Percentiles rank a stretch among this genome's conserved stretches.
Conservation (phyloP, 2,888 invertebrate species). For the Drosophila colorata region DNA sequence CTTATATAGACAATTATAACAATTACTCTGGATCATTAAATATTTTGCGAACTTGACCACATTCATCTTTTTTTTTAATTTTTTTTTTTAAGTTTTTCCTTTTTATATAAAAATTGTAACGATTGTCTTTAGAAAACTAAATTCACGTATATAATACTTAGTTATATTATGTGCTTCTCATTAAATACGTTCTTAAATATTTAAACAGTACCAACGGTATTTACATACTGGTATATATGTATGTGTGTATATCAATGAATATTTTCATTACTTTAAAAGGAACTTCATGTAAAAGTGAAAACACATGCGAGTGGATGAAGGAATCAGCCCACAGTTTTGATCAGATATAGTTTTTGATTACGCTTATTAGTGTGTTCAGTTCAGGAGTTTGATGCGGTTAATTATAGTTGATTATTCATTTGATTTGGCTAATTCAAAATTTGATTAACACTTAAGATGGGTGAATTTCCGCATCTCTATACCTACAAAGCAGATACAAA, state of each 20-base stretch:
- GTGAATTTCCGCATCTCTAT: slow-evolving; percentile 5
- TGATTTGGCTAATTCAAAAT: slow-evolving; percentile 22
- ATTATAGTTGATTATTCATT: slow-evolving; percentile 20
- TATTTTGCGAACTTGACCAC: slow-evolving; percentile 16
- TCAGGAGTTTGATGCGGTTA: slow-evolving; percentile 43
- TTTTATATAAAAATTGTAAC: slow-evolving; percentile 72
- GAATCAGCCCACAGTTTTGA: slow-evolving; percentile 40
- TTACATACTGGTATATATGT: slow-evolving; percentile 31
- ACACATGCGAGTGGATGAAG: slow-evolving; percentile 27
- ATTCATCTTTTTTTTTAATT: neutral
- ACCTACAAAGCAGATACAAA: slow-evolving; percentile 27
- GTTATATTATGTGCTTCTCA: slow-evolving; percentile 34
- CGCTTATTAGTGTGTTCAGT: slow-evolving; percentile 38
- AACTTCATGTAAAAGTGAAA: slow-evolving; percentile 63
- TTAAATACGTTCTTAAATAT: slow-evolving; percentile 29
- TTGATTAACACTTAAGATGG: slow-evolving; percentile 26
- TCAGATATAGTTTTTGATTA: slow-evolving; percentile 42
- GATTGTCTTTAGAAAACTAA: slow-evolving; percentile 83
- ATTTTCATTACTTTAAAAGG: slow-evolving; percentile 53
- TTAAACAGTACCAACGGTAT: slow-evolving; percentile 28
- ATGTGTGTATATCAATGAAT: slow-evolving; percentile 24
- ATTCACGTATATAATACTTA: slow-evolving; percentile 65
- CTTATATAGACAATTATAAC: slow-evolving; percentile 42
- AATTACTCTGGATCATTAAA: slow-evolving; percentile 25
- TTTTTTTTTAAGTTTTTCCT: slow-evolving; percentile 6